These are phyloP conservation scores for Electrophaes corylata DNA, from an alignment of 2,888 invertebrate genomes.

Conservation along the genomic window DNA sequence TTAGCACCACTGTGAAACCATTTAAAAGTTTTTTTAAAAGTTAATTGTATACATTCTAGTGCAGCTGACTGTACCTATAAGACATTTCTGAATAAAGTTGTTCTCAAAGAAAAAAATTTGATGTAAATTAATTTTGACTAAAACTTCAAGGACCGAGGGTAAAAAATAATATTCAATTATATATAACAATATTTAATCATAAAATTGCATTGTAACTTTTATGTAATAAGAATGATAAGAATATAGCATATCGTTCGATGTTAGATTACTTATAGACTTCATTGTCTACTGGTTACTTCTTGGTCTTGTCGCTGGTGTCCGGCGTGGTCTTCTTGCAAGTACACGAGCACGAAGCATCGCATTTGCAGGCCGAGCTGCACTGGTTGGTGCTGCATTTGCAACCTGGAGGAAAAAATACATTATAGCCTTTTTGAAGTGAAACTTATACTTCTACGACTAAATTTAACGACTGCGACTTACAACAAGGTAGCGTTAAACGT, in stretches of 20 bases:
- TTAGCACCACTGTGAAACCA: too few species aligned
- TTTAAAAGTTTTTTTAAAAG: too few species aligned
- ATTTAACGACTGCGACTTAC: too few species aligned
- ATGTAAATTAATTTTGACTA: too few species aligned
- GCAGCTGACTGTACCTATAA: too few species aligned
- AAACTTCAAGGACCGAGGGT: too few species aligned
- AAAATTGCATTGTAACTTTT: constrained; percentile 4
- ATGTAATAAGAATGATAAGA: neutral
- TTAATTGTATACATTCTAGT: too few species aligned
- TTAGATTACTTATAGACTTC: neutral
- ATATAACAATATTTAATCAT: neutral
- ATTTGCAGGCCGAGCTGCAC: constrained; percentile 72
- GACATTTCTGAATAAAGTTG: too few species aligned
- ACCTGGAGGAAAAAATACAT: constrained; percentile 48
- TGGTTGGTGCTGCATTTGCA: constrained; percentile 75
- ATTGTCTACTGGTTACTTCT: constrained; percentile 53
- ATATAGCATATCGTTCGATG: neutral
- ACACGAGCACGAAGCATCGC: constrained; percentile 74
- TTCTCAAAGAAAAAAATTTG: too few species aligned
- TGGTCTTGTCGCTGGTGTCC: constrained; percentile 52
- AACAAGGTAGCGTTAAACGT: too few species aligned
- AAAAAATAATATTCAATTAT: neutral
- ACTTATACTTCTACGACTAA: too few species aligned
- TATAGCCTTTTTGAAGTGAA: neutral
- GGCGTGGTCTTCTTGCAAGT: constrained; percentile 59